These are phyloP conservation scores for Festucalex cinctus DNA, from an alignment of 2,113 vertebrate genomes.

Conservation along the genomic window DNA sequence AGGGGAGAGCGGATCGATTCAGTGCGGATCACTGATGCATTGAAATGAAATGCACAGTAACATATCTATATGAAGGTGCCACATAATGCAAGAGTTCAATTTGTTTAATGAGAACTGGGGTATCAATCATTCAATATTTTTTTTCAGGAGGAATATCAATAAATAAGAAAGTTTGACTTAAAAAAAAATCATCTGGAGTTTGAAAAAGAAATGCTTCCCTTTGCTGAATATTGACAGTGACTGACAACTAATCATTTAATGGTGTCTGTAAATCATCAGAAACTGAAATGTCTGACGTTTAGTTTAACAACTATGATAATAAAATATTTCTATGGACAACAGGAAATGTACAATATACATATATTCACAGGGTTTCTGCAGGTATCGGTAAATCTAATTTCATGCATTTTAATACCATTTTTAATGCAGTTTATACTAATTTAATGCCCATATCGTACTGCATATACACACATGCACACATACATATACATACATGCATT, in stretches of 20 bases:
- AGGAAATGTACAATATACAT: not conserved
- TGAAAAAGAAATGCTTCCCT: not conserved
- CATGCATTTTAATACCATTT: too few relatives aligned
- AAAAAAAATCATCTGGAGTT: not conserved
- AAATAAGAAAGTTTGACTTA: slow-evolving; percentile 1
- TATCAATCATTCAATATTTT: not conserved
- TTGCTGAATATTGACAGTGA: not conserved
- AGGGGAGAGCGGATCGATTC: slow-evolving; percentile 11
- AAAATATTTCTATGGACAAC: slow-evolving; percentile 24
- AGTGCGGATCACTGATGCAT: slow-evolving; percentile 15
- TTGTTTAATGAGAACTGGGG: slow-evolving; percentile 3
- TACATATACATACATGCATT: too few relatives aligned
- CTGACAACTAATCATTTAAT: not conserved
- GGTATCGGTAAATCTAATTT: too few relatives aligned
- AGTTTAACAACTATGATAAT: slow-evolving; percentile 12
- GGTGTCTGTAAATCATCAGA: not conserved
- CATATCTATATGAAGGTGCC: slow-evolving; percentile 15
- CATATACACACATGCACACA: too few relatives aligned
- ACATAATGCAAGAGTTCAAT: slow-evolving; percentile 6
- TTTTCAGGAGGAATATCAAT: not conserved
- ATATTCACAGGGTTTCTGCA: too few relatives aligned
- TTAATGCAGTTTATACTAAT: too few relatives aligned
- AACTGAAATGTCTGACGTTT: not conserved
- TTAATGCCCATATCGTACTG: too few relatives aligned
- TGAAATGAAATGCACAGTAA: slow-evolving; percentile 35